Evolutionary conservation across 1,140 invertebrate genomes (phyloP), one percentile per base, ranked within the genome.

Genomic region (Sminthurides bifidus): DNA sequence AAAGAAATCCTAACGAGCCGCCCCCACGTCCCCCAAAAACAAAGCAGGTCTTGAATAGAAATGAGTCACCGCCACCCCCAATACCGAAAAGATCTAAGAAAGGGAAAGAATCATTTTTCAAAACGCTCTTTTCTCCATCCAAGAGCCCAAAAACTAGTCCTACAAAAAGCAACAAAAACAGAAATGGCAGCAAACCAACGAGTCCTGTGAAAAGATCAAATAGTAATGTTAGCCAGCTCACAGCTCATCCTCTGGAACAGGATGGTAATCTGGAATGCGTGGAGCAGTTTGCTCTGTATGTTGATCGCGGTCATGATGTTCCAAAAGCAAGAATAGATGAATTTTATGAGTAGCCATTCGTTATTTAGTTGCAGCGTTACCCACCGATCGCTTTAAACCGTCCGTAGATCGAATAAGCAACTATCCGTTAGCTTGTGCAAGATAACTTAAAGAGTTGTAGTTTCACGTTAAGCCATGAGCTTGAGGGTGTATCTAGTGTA

Each of bases 321-420:
- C 86, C 86, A 12, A 81, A 81, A 68, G 87, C 86, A 3, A 87
- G 85, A 0, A 79, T 77, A 17, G 87, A 85, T 8, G 87, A 90
- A 67, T 89, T 89, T 66, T 86, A 89, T 66, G 29, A 44, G 26
- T 44, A 40, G 21, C 15, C 23, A 4, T 24, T 37, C 14, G 12
- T 23, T 31, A 10, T n/a, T n/a, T n/a, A n/a, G n/a, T n/a, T n/a
- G n/a, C n/a, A n/a, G n/a, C n/a, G n/a, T n/a, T n/a, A n/a, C n/a
- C n/a, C n/a, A n/a, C n/a, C n/a, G n/a, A n/a, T n/a, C n/a, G n/a
- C n/a, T n/a, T n/a, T n/a, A n/a, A n/a, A n/a, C n/a, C n/a, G n/a
- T n/a, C n/a, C n/a, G n/a, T n/a, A n/a, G n/a, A n/a, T n/a, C n/a
- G n/a, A n/a, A n/a, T n/a, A n/a, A n/a, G n/a, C n/a, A n/a, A n/a